A percentile compares a stretch with the other conserved stretches of the same genome.
Evolutionary conservation across 2,797 vertebrate genomes (phyloP).

Genomic region (Morelia viridis): DNA sequence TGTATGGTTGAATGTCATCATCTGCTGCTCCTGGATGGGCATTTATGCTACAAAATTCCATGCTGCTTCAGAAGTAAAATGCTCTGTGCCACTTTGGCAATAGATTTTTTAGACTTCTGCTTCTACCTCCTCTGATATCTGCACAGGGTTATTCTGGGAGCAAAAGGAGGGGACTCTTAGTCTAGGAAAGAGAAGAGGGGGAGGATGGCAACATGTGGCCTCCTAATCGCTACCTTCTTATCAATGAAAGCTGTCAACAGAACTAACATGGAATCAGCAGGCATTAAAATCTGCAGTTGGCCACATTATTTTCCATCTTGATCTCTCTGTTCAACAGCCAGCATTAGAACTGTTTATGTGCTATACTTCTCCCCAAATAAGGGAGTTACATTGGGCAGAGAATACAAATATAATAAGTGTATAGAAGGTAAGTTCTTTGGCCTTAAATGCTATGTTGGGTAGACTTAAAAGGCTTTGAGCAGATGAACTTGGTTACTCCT

Average conservation of each 20-base stretch:
- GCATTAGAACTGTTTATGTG: background rate
- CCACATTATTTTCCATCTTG: conserved; percentile 30
- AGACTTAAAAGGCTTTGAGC: background rate
- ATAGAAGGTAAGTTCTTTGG: background rate
- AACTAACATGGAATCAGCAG: background rate
- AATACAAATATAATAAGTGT: background rate
- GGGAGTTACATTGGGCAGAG: background rate
- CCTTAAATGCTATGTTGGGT: background rate
- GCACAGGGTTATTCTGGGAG: background rate
- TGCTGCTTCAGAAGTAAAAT: background rate
- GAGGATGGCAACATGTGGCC: background rate
- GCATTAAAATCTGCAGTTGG: background rate
- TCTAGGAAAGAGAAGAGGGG: background rate
- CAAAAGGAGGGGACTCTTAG: background rate
- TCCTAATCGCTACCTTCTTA: background rate
- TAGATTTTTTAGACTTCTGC: background rate
- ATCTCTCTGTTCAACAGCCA: conserved; percentile 42
- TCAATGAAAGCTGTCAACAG: background rate
- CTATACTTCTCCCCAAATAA: background rate
- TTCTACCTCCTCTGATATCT: background rate
- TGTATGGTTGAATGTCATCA: background rate
- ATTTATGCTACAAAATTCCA: background rate
- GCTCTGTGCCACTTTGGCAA: background rate
- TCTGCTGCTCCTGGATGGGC: background rate
- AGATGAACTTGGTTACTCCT: background rate